Percentiles rank a stretch among this genome's conserved stretches.
These are phyloP conservation scores for Dipodomys ordii DNA, from an alignment of 2,113 vertebrate species.

Conservation along the genomic window DNA sequence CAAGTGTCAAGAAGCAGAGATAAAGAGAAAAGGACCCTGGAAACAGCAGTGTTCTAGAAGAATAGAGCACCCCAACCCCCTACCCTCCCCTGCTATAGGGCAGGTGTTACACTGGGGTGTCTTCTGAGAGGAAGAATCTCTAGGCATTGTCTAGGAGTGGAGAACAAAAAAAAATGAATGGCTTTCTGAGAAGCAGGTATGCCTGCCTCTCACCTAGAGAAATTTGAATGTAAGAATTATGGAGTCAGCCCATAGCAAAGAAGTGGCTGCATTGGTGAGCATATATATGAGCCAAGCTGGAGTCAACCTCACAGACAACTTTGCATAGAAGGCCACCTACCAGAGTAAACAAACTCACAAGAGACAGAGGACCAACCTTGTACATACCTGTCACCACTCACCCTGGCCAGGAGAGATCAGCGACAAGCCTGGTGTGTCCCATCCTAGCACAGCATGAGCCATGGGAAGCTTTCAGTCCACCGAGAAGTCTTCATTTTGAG, in stretches of 20 bases:
- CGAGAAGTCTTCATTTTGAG: not conserved
- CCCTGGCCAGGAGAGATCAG: not conserved
- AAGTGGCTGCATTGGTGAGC: too few species aligned
- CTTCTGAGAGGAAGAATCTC: too few species aligned
- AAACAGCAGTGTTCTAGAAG: not conserved
- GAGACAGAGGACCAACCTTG: not conserved
- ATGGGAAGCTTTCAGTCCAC: not conserved
- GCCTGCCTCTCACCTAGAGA: not conserved
- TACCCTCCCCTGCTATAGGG: too few species aligned
- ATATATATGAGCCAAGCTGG: too few species aligned
- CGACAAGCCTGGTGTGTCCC: not conserved
- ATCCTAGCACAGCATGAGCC: accelerated
- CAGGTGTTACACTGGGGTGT: not conserved
- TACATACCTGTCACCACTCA: accelerated
- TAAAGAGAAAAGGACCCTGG: not conserved
- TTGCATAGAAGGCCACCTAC: not conserved
- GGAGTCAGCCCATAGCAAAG: not conserved
- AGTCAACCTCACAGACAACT: not conserved
- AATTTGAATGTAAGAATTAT: not conserved
- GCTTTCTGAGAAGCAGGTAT: not conserved
- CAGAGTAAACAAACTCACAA: not conserved
- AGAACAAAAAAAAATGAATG: not conserved
- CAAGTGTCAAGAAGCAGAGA: not conserved
- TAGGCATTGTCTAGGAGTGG: too few species aligned
- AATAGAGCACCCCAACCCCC: accelerated